Evolutionary conservation across 2,888 invertebrate genomes (phyloP).

Genomic region (Fragum sueziense): DNA sequence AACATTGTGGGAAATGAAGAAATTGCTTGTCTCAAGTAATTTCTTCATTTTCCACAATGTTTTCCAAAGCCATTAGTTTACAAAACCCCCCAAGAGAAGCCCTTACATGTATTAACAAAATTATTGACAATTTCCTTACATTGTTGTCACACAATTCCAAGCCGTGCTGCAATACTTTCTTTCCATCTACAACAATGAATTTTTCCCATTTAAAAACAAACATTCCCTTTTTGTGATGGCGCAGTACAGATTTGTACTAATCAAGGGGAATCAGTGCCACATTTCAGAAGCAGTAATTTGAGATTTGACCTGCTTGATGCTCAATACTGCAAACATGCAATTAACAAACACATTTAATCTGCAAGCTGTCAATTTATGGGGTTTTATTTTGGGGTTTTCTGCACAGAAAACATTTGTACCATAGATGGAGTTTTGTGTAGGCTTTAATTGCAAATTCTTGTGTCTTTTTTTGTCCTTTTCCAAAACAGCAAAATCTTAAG

Average conservation of each 20-base stretch:
- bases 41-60: neutral
- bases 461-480: neutral
- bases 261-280: neutral
- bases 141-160: too few relatives aligned
- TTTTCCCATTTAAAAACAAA: too few relatives aligned
- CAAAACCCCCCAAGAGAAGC: too few relatives aligned
- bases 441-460: neutral
- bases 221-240: too few relatives aligned
- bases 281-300: neutral
- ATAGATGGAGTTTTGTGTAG: conserved; percentile 1
- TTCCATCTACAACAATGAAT: too few relatives aligned
- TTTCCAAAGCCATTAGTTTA: too few relatives aligned
- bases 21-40: neutral
- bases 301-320: conserved; percentile 3
- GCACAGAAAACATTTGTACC: neutral
- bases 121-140: too few relatives aligned
- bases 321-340: conserved; percentile 7
- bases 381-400: neutral
- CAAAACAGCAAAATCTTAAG: neutral
- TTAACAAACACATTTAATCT: conserved; percentile 10
- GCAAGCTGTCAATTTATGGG: conserved; percentile 8
- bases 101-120: too few relatives aligned
- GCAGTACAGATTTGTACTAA: neutral
- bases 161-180: too few relatives aligned
- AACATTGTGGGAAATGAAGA: neutral